Base-by-base conservation (phyloP, 2,113 vertebrate genomes). In the Rhinoderma darwinii region DNA sequence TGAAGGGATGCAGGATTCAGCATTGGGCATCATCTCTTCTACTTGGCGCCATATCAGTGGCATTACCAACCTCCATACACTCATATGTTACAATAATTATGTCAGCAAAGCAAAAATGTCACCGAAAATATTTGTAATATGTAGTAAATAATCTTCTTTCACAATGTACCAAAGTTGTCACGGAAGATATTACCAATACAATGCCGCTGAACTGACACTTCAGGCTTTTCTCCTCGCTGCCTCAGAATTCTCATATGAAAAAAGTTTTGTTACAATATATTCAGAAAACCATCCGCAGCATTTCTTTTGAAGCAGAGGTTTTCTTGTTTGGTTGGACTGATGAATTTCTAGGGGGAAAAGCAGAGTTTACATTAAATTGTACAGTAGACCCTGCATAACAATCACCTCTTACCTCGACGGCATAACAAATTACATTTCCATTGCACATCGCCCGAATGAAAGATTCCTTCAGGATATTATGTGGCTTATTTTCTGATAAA, bases 401-500 rank as follows among this genome's bases (percentile, higher is more conserved):
- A 84, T 75, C 44, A 27, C 30, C 15, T 84, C 50, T n/a, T 61
- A 75, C 70, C 35, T n/a, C 75, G 70, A 59, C 30, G 8, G 83
- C 83, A 30, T 75, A 61, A 39, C 70, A 75, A 75, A 74, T 84
- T 59, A 43, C 70, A 73, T 75, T 84, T 43, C 47, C 68, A 73
- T 11, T 72, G 83, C 81, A 50, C 15, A 9, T 10, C 30, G 63
- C 22, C 83, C 35, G 37, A 56, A 43, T 41, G 72, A n/a, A 84
- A 75, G n/a, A 84, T 59, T 39, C 39, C 56, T 43, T 25, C 54
- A 17, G 32, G 50, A 75, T 27, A 56, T 73, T 59, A 84, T 4
- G 51, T 51, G n/a, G 35, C 83, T 84, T 27, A 75, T 75, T 59
- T 75, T 84, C 50, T 75, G 83, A 74, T 84, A 59, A 32, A 83